phyloP scores from a whole-genome alignment of 64 coral and sea anemone genomes.

The Catalaphyllia jardinei region DNA sequence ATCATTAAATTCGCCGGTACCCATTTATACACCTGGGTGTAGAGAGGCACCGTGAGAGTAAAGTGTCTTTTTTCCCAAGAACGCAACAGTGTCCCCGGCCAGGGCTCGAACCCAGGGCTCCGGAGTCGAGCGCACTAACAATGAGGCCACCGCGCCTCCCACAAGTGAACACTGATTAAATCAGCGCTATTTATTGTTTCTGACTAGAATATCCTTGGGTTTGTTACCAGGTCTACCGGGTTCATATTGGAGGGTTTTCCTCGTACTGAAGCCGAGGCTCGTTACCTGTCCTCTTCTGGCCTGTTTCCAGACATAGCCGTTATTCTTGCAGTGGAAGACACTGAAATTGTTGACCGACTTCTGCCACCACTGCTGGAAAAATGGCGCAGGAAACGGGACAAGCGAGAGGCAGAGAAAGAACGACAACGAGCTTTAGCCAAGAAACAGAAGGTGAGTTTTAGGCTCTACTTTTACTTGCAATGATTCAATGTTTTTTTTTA shows the following conservation, averaged over 20 bases:
- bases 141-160: no score
- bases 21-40: no score
- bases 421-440: conserved; percentile 68
- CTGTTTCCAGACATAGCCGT: conserved; percentile 80
- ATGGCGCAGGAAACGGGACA: conserved; percentile 90
- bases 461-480: background rate
- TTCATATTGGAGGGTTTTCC: conserved; percentile 95
- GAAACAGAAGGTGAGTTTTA: conserved; percentile 68
- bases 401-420: conserved; percentile 85
- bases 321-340: conserved; percentile 87
- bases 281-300: conserved; percentile 66
- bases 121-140: no score
- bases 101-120: no score
- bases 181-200: background rate
- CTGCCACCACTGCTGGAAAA: conserved; percentile 82
- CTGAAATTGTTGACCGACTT: conserved; percentile 79
- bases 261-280: conserved; percentile 73
- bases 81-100: no score
- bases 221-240: conserved; percentile 68
- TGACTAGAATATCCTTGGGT: background rate
- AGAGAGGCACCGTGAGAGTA: no score
- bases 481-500: background rate
- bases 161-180: no score
- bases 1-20: no score
- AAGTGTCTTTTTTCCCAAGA: no score